Evolutionary conservation across 2,113 vertebrate species (phyloP).

Genomic region (Coturnix japonica): DNA sequence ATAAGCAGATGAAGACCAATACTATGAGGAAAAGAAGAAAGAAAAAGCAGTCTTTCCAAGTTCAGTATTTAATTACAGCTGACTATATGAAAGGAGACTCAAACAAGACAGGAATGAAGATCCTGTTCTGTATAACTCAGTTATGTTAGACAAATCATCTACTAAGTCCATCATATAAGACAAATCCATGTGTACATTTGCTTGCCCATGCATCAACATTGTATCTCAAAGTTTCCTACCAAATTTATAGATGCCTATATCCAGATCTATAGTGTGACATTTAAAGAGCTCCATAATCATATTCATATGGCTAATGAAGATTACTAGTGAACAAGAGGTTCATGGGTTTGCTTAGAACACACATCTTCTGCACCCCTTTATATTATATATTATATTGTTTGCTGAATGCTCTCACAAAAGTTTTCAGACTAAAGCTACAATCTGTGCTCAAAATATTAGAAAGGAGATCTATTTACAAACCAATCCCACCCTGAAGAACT

Average conservation of each 20-base stretch:
- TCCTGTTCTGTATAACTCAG: neutral
- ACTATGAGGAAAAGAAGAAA: neutral
- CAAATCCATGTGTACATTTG: neutral
- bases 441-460: neutral
- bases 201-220: neutral
- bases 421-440: neutral
- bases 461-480: neutral
- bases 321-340: neutral
- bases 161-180: neutral
- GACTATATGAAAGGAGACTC: neutral
- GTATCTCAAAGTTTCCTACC: neutral
- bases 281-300: neutral
- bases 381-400: neutral
- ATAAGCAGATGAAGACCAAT: neutral
- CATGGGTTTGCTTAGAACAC: neutral
- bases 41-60: neutral
- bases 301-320: neutral
- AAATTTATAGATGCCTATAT: neutral
- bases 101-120: neutral
- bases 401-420: accelerated
- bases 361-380: accelerated
- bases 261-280: neutral
- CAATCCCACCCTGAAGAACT: neutral
- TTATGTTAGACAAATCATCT: neutral
- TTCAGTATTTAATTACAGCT: neutral